Percentiles rank a stretch among this genome's conserved stretches.
These are phyloP conservation scores for Sphaeridia pumilis DNA, from an alignment of 2,888 invertebrate genomes.

Conservation along the genomic window DNA sequence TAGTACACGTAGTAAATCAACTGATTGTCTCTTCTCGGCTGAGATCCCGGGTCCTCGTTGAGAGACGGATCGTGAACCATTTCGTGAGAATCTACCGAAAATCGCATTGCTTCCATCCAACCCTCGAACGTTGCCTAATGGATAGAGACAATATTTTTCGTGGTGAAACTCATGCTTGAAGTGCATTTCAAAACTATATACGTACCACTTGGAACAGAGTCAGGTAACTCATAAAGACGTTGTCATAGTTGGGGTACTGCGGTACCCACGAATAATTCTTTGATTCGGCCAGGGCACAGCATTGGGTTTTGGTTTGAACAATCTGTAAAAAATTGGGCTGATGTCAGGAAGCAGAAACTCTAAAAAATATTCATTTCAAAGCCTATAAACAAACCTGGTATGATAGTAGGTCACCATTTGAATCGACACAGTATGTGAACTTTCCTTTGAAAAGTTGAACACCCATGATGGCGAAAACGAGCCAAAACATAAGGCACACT, in stretches of 20 bases:
- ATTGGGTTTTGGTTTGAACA: conserved; percentile 15
- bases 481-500: conserved; percentile 94
- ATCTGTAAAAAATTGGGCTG: conserved; percentile 3
- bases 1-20: conserved; percentile 85
- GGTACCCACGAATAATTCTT: conserved; percentile 81
- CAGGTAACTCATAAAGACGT: conserved; percentile 82
- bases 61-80: too few species aligned
- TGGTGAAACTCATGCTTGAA: too few species aligned
- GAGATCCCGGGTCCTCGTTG: too few species aligned
- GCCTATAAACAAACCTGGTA: conserved; percentile 4
- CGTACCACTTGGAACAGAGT: conserved; percentile 84
- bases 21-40: conserved; percentile 78
- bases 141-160: too few species aligned
- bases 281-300: conserved; percentile 41
- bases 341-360: background rate
- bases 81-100: conserved; percentile 74
- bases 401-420: conserved; percentile 43
- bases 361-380: background rate
- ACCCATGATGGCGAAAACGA: conserved; percentile 95
- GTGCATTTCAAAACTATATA: conserved; percentile 25
- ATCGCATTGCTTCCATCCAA: conserved; percentile 97
- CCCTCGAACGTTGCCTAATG: conserved; percentile 79
- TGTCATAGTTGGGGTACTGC: conserved; percentile 88
- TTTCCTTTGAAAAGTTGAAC: conserved; percentile 94
- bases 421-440: conserved; percentile 83